These are phyloP conservation scores for Xenopus laevis DNA, from an alignment of 2,113 vertebrate species.

Conservation along the genomic window DNA sequence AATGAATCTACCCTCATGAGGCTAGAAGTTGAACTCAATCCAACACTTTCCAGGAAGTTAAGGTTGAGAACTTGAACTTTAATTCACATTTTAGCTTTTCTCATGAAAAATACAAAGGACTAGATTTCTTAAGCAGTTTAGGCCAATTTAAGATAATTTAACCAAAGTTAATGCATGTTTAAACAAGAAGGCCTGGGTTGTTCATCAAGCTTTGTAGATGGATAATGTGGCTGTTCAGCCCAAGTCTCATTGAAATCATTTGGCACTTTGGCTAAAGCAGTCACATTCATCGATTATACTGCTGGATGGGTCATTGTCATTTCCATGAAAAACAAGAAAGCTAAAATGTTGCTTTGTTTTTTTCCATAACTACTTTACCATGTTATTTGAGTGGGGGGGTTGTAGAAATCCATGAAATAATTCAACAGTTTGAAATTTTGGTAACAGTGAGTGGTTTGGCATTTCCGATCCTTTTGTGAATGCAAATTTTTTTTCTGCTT, in stretches of 20 bases:
- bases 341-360: too few species aligned
- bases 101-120: conserved; percentile 35
- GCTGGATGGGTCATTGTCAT: conserved; percentile 11
- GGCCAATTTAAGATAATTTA: conserved; percentile 32
- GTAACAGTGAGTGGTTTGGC: too few species aligned
- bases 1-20: neutral
- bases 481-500: too few species aligned
- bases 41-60: conserved; percentile 11
- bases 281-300: conserved; percentile 10
- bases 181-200: conserved; percentile 31
- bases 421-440: too few species aligned
- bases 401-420: too few species aligned
- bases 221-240: conserved; percentile 27
- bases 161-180: conserved; percentile 41
- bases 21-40: conserved; percentile 1
- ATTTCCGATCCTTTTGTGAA: too few species aligned
- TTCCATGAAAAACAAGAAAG: too few species aligned
- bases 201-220: conserved; percentile 35
- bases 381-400: too few species aligned
- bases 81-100: conserved; percentile 37
- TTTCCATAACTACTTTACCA: too few species aligned
- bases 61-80: conserved; percentile 18
- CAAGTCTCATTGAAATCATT: conserved; percentile 9
- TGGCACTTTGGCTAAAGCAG: conserved; percentile 9
- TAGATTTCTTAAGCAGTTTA: conserved; percentile 26